phyloP scores from a whole-genome alignment of 2,888 invertebrate species.

The Bombylius major region DNA sequence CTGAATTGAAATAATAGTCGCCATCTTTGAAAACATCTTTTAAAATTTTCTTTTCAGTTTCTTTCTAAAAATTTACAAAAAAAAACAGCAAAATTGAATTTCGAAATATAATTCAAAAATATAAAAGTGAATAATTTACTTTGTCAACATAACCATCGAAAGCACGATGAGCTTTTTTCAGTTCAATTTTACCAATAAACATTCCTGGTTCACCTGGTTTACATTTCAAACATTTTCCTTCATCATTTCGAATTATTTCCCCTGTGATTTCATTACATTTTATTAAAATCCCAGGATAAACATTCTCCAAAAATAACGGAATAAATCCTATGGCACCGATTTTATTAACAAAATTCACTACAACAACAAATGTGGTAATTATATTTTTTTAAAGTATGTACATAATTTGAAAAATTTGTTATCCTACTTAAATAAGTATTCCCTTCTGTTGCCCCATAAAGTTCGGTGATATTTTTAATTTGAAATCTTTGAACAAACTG shows the following conservation, averaged over 20 bases:
- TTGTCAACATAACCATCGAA: conserved; percentile 54
- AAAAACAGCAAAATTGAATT: neutral
- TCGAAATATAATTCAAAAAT: neutral
- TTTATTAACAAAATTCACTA: conserved; percentile 82
- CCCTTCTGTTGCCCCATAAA: conserved; percentile 96
- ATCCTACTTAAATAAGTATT: conserved; percentile 68
- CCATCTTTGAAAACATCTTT: conserved; percentile 71
- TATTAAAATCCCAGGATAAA: conserved; percentile 57
- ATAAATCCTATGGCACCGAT: conserved; percentile 88
- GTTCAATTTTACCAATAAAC: conserved; percentile 59
- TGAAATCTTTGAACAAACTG: conserved; percentile 66
- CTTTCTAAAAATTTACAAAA: conserved; percentile 38
- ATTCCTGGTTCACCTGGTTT: conserved; percentile 75
- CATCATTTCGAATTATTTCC: conserved; percentile 55
- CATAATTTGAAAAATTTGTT: neutral
- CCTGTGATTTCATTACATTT: conserved; percentile 54
- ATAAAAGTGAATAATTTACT: conserved; percentile 23
- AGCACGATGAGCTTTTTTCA: conserved; percentile 43
- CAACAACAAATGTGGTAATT: neutral
- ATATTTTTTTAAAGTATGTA: neutral
- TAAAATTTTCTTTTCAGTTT: conserved; percentile 75
- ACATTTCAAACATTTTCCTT: conserved; percentile 67
- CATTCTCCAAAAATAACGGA: conserved; percentile 43
- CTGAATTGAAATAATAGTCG: conserved; percentile 82
- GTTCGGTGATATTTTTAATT: conserved; percentile 72